A percentile compares a stretch with the other conserved stretches of the same genome.
phyloP scores from a whole-genome alignment of 2,113 vertebrate genomes.

The Calonectris borealis region DNA sequence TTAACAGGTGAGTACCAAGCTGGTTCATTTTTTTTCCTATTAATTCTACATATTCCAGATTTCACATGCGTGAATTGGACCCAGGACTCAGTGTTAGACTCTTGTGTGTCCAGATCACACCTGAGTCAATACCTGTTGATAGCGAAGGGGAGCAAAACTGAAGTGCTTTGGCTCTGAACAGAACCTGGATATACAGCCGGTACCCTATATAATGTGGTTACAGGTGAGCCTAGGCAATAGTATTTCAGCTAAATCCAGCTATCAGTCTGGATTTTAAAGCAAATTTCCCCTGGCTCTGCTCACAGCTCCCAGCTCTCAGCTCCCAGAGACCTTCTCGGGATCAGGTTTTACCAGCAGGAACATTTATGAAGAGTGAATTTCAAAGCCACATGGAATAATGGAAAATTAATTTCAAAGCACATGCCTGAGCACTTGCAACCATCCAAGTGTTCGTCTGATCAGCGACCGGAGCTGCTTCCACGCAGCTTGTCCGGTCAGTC shows the following conservation, averaged over 20 bases:
- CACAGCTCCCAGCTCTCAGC: neutral
- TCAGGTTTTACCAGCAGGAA: neutral
- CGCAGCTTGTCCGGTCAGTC: accelerated
- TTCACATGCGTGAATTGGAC: accelerated
- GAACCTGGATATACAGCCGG: neutral
- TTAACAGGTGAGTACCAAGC: neutral
- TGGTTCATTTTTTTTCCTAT: neutral
- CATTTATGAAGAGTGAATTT: neutral
- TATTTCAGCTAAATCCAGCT: too few relatives aligned
- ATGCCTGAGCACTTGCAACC: neutral
- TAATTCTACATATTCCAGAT: neutral
- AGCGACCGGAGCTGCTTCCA: neutral
- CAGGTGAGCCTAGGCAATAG: neutral
- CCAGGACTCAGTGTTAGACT: neutral
- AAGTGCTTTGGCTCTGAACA: neutral
- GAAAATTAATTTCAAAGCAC: constrained; percentile 4
- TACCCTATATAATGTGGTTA: neutral
- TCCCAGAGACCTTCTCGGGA: neutral
- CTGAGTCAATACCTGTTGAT: neutral
- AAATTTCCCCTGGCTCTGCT: neutral
- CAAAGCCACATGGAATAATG: neutral
- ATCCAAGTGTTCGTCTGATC: neutral
- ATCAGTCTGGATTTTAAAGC: neutral
- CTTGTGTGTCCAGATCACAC: neutral
- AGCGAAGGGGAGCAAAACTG: neutral